phyloP scores from a whole-genome alignment of 2,797 vertebrate species.

The Intellagama lesueurii region DNA sequence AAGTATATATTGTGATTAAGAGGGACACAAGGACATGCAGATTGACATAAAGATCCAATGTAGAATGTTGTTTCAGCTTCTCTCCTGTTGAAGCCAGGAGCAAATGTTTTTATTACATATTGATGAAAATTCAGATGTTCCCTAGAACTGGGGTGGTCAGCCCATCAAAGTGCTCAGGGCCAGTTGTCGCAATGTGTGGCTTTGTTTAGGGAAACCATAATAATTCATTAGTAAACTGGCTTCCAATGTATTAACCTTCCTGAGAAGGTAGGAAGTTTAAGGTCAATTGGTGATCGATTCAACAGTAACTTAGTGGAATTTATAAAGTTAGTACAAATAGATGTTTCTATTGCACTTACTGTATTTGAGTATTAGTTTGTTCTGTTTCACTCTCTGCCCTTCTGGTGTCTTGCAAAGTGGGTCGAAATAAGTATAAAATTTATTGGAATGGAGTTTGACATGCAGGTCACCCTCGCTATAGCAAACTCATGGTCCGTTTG shows the following conservation, averaged over 20 bases:
- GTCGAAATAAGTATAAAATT: neutral
- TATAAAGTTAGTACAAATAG: neutral
- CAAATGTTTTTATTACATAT: neutral
- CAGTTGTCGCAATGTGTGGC: no score
- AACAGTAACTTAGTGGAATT: neutral
- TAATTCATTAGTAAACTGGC: neutral
- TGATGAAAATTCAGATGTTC: neutral
- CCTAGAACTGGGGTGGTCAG: neutral
- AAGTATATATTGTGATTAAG: no score
- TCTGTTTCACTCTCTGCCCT: neutral
- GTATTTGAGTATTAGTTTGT: neutral
- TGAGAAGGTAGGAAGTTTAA: no score
- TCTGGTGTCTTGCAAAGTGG: neutral
- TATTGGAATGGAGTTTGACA: neutral
- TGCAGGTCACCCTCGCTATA: neutral
- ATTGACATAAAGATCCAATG: no score
- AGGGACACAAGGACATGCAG: no score
- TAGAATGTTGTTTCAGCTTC: neutral
- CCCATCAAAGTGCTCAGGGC: no score
- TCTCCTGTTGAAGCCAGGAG: neutral
- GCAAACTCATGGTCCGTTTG: neutral
- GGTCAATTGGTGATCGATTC: neutral
- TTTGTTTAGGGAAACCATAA: neutral
- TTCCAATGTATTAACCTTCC: neutral
- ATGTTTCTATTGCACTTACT: neutral